Base-by-base conservation (phyloP, 1,140 invertebrate species). In the Bombus terrestris region DNA sequence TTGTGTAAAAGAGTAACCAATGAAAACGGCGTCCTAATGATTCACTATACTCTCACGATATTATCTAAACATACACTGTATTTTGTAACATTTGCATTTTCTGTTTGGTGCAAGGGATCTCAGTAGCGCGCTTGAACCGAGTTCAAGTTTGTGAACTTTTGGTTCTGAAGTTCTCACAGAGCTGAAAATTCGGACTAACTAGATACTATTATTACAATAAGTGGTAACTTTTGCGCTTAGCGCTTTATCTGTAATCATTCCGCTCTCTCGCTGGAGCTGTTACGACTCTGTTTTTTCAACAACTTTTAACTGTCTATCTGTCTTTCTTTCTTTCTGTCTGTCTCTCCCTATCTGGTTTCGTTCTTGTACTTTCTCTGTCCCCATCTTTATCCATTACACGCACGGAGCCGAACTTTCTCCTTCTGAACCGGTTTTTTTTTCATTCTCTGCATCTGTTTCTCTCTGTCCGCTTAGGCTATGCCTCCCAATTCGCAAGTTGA, bases 1-100 rank as follows among this genome's bases (percentile, higher is more conserved):
- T 87, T 90, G 89, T 88, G 68, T 71, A n/a, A 68, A 80, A 39
- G 15, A 76, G 35, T 62, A 68, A 62, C 57, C 28, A 66, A 76
- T 18, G 35, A 83, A 41, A 83, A 57, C 47, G 35, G 39, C 71
- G 71, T 64, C 71, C 28, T 18, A 18, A 57, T n/a, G 64, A 53
- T 76, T 72, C 43, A 69, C 18, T 25, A 57, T 47, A 35, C 35
- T 72, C 41, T 41, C 69, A 68, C 37, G 28, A 78, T 22, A 41
- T 22, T 22, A 12, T 13, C 39, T n/a, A 77, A 37, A 79, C 32
- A 18, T 35, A 25, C 68, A 47, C 25, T 57, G 9, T 69, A 69
- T 32, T 10, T 62, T 62, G 59, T 62, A 62, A 37, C 57, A 57
- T 57, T 73, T 80, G 62, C 62, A 41, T 66, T 83, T 83, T 64